Evolutionary conservation across 2,888 invertebrate genomes (phyloP).

Genomic region (Alviniconcha strummeri): DNA sequence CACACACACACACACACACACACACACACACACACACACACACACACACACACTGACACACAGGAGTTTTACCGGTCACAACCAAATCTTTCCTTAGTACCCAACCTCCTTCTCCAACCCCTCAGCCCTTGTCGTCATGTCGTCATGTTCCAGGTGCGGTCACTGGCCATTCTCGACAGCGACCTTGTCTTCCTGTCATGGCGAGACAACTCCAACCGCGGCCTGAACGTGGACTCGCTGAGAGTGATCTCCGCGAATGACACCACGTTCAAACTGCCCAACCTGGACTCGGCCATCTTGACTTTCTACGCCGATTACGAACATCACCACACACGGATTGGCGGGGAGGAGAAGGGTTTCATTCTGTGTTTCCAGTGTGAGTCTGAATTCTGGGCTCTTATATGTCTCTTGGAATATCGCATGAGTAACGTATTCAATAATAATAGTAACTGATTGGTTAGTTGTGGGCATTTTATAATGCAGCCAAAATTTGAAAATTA

Average conservation of each 20-base stretch:
- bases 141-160: not conserved
- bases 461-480: no score
- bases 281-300: not conserved
- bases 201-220: not conserved
- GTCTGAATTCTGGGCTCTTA: not conserved
- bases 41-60: no score
- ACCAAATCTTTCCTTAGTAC: no score
- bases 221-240: not conserved
- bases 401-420: no score
- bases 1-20: no score
- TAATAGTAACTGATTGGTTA: no score
- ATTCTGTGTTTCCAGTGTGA: constrained; percentile 29
- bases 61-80: no score
- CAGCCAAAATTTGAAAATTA: no score
- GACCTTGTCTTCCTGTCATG: constrained; percentile 16
- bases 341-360: constrained; percentile 25
- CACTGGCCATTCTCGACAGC: constrained; percentile 2
- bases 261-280: not conserved
- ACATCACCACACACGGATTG: not conserved
- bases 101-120: no score
- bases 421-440: no score
- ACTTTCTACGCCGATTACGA: constrained; percentile 22
- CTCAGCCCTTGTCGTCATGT: no score
- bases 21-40: no score
- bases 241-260: not conserved